phyloP scores from a whole-genome alignment of 1,140 invertebrate species.

The Diachasma alloeum region DNA sequence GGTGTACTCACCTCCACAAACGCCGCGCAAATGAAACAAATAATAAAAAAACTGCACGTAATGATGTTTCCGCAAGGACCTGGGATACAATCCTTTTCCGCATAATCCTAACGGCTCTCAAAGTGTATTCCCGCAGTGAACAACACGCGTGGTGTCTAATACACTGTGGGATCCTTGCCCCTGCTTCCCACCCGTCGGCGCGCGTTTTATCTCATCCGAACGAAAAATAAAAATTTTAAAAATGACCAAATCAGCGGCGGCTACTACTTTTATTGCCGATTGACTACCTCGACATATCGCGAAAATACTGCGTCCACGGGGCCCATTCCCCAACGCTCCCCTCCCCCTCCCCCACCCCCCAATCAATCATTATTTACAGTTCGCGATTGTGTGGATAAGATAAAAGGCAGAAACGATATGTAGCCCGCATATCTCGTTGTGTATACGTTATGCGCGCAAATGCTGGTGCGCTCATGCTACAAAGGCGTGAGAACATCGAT shows the following conservation, averaged over 20 bases:
- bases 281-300: background rate
- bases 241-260: background rate
- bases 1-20: no score
- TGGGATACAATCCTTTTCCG: background rate
- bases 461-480: background rate
- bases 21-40: background rate
- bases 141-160: background rate
- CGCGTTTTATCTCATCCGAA: background rate
- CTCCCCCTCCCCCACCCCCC: background rate
- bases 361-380: constrained; percentile 48
- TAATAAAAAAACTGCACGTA: background rate
- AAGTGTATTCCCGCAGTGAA: background rate
- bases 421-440: background rate
- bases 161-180: background rate
- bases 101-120: background rate
- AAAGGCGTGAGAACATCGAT: constrained; percentile 57
- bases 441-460: background rate
- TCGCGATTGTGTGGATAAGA: constrained; percentile 29
- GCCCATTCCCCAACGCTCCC: no score
- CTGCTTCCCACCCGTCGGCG: background rate
- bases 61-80: background rate
- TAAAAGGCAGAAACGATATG: constrained; percentile 34
- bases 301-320: no score
- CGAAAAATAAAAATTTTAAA: background rate
- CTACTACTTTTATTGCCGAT: background rate